A percentile compares a stretch with the other conserved stretches of the same genome.
These are phyloP conservation scores for Ochlodes sylvanus DNA, from an alignment of 2,888 invertebrate species.

Conservation along the genomic window DNA sequence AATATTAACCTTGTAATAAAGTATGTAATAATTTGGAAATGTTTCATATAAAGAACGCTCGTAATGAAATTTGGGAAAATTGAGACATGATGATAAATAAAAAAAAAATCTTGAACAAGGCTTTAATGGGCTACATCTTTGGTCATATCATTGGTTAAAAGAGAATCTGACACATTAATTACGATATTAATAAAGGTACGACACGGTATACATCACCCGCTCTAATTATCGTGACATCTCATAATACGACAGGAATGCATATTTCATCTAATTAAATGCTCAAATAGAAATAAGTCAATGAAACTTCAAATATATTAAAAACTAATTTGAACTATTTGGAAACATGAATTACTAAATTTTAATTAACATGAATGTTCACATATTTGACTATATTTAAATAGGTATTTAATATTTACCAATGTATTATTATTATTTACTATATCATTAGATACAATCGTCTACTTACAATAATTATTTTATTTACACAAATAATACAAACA, in stretches of 20 bases:
- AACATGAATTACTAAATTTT: constrained; percentile 52
- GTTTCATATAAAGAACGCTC: no score
- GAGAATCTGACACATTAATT: constrained; percentile 65
- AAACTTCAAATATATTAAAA: constrained; percentile 60
- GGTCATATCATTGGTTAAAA: constrained; percentile 88
- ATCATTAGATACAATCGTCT: constrained; percentile 61
- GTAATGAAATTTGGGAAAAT: background rate
- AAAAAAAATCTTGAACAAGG: constrained; percentile 70
- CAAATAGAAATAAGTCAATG: constrained; percentile 51
- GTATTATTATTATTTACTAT: constrained; percentile 45
- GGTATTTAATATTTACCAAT: constrained; percentile 58
- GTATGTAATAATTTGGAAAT: no score
- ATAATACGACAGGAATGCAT: constrained; percentile 65
- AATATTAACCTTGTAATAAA: no score
- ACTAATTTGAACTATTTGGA: constrained; percentile 74
- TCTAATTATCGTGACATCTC: constrained; percentile 49
- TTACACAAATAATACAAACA: constrained; percentile 83
- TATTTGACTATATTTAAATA: constrained; percentile 61
- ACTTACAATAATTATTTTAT: constrained; percentile 68
- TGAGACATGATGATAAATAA: constrained; percentile 49
- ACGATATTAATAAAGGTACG: constrained; percentile 52
- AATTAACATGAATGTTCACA: constrained; percentile 59
- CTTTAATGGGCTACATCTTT: constrained; percentile 86
- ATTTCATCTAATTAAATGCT: constrained; percentile 67
- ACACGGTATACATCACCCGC: constrained; percentile 44